Conservation (phyloP, 1,140 invertebrate genomes). For the Papilio polytes region DNA sequence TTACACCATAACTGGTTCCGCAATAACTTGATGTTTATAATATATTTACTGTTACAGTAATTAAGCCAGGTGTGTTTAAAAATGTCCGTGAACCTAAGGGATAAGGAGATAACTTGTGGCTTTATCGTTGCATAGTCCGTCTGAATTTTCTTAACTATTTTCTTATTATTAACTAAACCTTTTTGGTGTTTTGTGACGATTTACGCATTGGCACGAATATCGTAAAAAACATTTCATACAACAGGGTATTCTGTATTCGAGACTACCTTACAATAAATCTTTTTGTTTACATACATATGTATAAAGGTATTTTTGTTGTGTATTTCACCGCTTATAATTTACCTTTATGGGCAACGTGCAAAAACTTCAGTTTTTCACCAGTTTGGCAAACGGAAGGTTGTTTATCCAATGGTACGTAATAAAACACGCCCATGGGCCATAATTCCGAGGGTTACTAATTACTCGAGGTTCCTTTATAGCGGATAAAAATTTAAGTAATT, state of each 20-base stretch:
- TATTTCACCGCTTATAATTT: neutral
- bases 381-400: constrained; percentile 8
- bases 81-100: too few species aligned
- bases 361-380: neutral
- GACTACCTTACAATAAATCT: too few species aligned
- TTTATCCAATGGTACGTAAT: constrained; percentile 9
- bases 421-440: constrained; percentile 11
- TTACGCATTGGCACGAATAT: too few species aligned
- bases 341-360: neutral
- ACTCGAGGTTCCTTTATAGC: constrained; percentile 1
- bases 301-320: neutral
- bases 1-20: neutral
- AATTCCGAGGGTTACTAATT: constrained; percentile 20
- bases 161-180: too few species aligned
- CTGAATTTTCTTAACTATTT: too few species aligned
- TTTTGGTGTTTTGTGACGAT: too few species aligned
- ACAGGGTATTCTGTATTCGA: too few species aligned
- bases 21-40: constrained; percentile 18
- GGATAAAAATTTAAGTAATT: constrained; percentile 37
- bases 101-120: too few species aligned
- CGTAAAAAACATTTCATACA: too few species aligned
- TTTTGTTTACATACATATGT: too few species aligned
- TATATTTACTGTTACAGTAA: neutral
- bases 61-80: neutral
- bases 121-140: too few species aligned